These are phyloP conservation scores for Dendrolimus pini DNA, from an alignment of 2,888 invertebrate genomes.

Conservation along the genomic window DNA sequence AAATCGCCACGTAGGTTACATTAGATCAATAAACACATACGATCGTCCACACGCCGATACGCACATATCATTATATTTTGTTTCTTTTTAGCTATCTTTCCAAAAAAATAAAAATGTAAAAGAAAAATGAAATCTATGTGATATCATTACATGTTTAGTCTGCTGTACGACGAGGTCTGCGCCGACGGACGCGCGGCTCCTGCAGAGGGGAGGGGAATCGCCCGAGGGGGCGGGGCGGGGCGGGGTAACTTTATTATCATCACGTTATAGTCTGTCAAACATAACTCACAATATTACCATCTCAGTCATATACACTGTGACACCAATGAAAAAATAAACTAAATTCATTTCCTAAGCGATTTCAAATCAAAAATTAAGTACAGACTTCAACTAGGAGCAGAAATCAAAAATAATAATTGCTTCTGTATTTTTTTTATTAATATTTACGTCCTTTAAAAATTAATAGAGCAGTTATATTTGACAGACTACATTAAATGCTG, in stretches of 20 bases:
- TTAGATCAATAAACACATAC: conserved; percentile 61
- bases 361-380: too few species aligned
- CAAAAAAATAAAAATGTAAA: conserved; percentile 58
- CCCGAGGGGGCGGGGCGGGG: conserved; percentile 41
- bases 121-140: conserved; percentile 63
- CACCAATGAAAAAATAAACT: not conserved
- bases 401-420: too few species aligned
- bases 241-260: conserved; percentile 42
- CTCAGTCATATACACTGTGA: not conserved
- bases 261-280: conserved; percentile 19
- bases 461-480: conserved; percentile 4
- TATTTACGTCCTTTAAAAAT: too few species aligned
- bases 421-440: too few species aligned
- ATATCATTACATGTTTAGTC: conserved; percentile 67
- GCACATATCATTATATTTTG: conserved; percentile 69
- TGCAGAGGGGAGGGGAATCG: conserved; percentile 40
- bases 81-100: conserved; percentile 60
- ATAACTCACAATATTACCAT: conserved; percentile 5
- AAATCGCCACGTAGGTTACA: conserved; percentile 42
- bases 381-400: too few species aligned
- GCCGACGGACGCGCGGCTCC: conserved; percentile 40
- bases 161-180: conserved; percentile 44
- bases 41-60: conserved; percentile 70
- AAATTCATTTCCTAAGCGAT: too few species aligned
- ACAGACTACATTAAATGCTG: not conserved